These are phyloP conservation scores for Idaea dimidiata DNA, from an alignment of 2,888 invertebrate species.

Conservation along the genomic window DNA sequence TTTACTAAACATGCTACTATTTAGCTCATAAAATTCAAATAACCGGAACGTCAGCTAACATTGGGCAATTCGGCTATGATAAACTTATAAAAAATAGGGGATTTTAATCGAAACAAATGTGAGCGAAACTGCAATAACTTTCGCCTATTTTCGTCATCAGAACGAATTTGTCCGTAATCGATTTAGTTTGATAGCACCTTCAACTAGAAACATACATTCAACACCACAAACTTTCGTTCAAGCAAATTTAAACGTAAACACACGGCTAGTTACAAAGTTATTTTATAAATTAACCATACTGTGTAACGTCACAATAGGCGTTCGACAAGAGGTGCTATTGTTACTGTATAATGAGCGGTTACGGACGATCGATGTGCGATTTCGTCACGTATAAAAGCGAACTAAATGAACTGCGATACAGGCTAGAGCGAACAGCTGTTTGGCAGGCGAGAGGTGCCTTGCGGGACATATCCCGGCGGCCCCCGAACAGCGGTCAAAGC, in stretches of 20 bases:
- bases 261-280: constrained; percentile 20
- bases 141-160: constrained; percentile 73
- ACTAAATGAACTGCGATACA: constrained; percentile 21
- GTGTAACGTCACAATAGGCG: constrained; percentile 46
- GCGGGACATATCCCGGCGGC: constrained; percentile 16
- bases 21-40: background rate
- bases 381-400: constrained; percentile 38
- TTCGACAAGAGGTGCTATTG: constrained; percentile 45
- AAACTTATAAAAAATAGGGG: background rate
- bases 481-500: constrained; percentile 31
- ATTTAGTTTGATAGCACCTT: background rate
- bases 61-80: background rate
- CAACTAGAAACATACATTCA: background rate
- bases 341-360: constrained; percentile 41
- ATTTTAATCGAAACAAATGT: background rate
- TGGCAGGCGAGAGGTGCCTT: constrained; percentile 30
- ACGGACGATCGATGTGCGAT: constrained; percentile 43
- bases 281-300: constrained; percentile 42
- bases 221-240: constrained; percentile 42
- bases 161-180: background rate
- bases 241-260: constrained; percentile 13
- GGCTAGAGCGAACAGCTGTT: constrained; percentile 59
- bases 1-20: background rate
- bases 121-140: constrained; percentile 52
- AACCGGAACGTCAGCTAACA: background rate